Base-by-base conservation (phyloP, 2,797 vertebrate genomes). In the Megalops cyprinoides region DNA sequence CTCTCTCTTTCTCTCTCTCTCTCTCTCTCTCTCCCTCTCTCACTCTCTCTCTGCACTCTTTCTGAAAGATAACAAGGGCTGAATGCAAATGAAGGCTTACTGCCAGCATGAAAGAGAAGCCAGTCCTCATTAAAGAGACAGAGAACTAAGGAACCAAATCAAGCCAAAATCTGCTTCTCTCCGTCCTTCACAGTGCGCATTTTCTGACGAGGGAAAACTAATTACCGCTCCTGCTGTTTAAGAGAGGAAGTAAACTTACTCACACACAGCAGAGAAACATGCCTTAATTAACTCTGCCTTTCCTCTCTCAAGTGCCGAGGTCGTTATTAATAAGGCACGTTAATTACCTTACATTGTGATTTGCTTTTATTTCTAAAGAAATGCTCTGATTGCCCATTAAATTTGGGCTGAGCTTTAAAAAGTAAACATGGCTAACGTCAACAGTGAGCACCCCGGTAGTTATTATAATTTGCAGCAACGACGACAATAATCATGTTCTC, bases 191-290 rank as follows among this genome's bases (percentile, higher is more conserved):
- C 23, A 3, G 25, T 10, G 15, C 14, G 65, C 55, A 8, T 39
- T 79, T 74, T 77, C 46, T 28, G 56, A 78, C 74, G 49, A 25
- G 44, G 31, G 49, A 62, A 78, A 60, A 76, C 81, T 76, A 79
- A 82, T 82, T 82, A 82, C 56, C 18, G 37, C 37, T 65, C 81
- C 53, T 69, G 49, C 80, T 77, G 46, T 46, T 53, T 81, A 55
- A 76, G 80, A 49, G 79, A 37, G 79, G 74, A 34, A 46, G 77
- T 46, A 18, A 37, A 53, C 71, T 49, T 56, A 28, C 60, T 49
- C 37, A 7, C 58, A 18, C 78, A 18, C 37, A 31, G 55, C 46
- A 23, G 25, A 49, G 71, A 46, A 82, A 31, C 58, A 31, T 34
- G 58, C 55, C 58, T 62, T 79, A 62, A 82, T 82, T 67, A 79